A percentile compares a stretch with the other conserved stretches of the same genome.
Conservation (phyloP, 2,888 invertebrate genomes). For the Plutella xylostella region DNA sequence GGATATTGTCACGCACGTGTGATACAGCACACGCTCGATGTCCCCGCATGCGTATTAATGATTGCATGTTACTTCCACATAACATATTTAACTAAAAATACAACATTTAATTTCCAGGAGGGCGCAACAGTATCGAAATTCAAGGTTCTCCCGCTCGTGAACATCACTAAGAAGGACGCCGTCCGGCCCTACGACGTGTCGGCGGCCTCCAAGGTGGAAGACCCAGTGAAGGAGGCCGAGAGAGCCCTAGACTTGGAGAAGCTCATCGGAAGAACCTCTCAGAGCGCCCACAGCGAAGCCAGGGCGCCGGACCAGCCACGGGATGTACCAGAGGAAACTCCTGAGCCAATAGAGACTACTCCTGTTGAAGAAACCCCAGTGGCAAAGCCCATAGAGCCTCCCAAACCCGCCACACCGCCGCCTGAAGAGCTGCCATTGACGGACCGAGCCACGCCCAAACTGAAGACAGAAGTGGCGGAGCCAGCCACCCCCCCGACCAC, state of each 20-base stretch:
- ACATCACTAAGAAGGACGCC: constrained; percentile 34
- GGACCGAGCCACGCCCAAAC: constrained; percentile 22
- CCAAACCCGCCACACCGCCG: constrained; percentile 8
- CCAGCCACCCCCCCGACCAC: not conserved
- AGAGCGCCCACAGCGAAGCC: not conserved
- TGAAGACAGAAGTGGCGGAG: constrained; percentile 8
- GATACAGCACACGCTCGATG: no score
- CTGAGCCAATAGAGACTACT: not conserved
- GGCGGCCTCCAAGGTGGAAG: constrained; percentile 25
- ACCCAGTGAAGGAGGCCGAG: constrained; percentile 49
- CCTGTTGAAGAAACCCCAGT: not conserved
- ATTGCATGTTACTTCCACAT: no score
- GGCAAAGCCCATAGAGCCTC: not conserved
- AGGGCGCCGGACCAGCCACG: not conserved
- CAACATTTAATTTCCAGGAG: constrained; percentile 34
- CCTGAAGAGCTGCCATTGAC: not conserved
- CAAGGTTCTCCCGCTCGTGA: constrained; percentile 45
- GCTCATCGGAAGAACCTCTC: constrained; percentile 29
- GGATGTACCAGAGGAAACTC: not conserved
- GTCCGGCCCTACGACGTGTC: constrained; percentile 27
- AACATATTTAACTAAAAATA: not conserved
- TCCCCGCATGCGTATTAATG: no score
- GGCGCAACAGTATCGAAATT: constrained; percentile 27
- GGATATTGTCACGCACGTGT: no score
- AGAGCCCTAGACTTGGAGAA: constrained; percentile 51